Evolutionary conservation across 2,888 invertebrate species (phyloP).

Genomic region (Andrena minutula): DNA sequence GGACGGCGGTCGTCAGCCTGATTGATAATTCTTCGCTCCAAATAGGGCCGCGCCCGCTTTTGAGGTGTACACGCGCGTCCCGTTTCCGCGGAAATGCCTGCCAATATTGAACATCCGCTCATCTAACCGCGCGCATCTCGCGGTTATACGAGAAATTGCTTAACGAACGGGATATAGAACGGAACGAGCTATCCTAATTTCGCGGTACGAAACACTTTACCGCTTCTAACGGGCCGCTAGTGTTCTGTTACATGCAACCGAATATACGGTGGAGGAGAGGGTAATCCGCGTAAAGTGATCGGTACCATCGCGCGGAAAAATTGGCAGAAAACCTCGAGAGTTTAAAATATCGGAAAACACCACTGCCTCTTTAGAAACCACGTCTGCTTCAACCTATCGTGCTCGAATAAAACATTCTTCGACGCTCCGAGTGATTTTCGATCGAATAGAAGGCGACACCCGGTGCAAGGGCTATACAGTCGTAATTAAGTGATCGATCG

Average conservation of each 20-base stretch:
- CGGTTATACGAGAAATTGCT: constrained; percentile 72
- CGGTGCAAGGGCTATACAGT: not conserved
- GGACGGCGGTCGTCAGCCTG: not conserved
- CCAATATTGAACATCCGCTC: constrained; percentile 79
- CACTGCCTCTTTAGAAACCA: not conserved
- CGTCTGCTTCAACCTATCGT: no score
- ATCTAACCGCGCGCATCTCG: constrained; percentile 65
- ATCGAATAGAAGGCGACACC: not conserved
- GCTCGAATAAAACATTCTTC: not conserved
- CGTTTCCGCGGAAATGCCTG: constrained; percentile 69
- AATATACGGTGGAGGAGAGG: not conserved
- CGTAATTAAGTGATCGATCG: not conserved
- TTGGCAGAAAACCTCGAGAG: not conserved
- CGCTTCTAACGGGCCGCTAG: constrained; percentile 17
- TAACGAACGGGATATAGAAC: constrained; percentile 69
- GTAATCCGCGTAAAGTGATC: not conserved
- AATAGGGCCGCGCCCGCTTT: constrained; percentile 40
- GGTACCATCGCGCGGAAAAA: not conserved
- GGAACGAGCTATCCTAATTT: constrained; percentile 68
- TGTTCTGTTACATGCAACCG: constrained; percentile 14
- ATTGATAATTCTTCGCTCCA: constrained; percentile 53
- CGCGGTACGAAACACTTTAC: constrained; percentile 39
- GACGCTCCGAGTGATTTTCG: not conserved
- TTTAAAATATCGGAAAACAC: not conserved
- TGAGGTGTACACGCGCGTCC: constrained; percentile 41